Base-by-base conservation (phyloP, 2,888 invertebrate species). In the Dryobotodes eremita region DNA sequence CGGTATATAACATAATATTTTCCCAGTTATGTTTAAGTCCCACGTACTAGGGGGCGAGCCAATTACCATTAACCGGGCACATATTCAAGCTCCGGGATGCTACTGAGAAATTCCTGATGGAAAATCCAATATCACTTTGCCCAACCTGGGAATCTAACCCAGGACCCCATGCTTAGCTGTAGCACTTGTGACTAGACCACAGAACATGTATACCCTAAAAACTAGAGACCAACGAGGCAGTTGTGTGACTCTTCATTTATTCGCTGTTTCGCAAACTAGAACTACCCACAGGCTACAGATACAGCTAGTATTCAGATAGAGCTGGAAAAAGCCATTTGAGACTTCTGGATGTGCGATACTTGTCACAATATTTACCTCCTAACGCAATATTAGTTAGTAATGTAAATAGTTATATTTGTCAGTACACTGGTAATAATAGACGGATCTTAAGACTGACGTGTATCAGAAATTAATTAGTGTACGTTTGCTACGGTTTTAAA, bases 371-470 rank as follows among this genome's bases (percentile, higher is more conserved):
- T 82, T 61, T 86, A 88, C 72, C 77, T 82, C 87, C 80, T 88
- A 84, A 79, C 79, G 86, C 88, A 89, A 89, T 89, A 88, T 87
- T 88, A 86, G 72, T 82, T 84, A 75, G 77, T 89, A 86, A 86
- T 89, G 89, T 91, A 91, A 83, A 88, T 89, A 88, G 76, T 87
- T 86, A 84, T 82, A 82, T 78, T 77, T 89, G 88, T 87, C 87
- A 85, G 89, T 89, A 88, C 77, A 87, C 85, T 87, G 90, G 93
- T 93, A 92, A 94, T 95, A 95, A 95, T 95, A 95, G 94, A 95
- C 95, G 94, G 95, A 95, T 95, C 95, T 95, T 95, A 94, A 95
- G 95, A 95, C 95, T 95, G 95, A 95, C 71, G 81, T 75, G 81
- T 88, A 85, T 87, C 84, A 81, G 81, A 82, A 85, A 82, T 89